A percentile compares a stretch with the other conserved stretches of the same genome.
Conservation (phyloP, 2,113 vertebrate species). For the Delphinapterus leucas region DNA sequence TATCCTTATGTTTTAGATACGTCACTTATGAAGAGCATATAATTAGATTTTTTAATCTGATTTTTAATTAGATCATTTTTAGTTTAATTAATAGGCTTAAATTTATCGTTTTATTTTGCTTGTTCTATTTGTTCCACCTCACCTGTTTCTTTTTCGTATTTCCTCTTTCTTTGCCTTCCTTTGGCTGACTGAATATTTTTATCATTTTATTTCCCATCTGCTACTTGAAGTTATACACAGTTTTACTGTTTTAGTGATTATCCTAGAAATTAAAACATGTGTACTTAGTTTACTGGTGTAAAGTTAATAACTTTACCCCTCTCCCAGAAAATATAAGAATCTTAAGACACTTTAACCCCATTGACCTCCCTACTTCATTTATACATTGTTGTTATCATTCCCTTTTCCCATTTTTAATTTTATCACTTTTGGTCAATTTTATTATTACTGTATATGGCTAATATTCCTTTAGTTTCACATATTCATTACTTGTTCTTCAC, state of each 20-base stretch:
- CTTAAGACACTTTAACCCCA: neutral
- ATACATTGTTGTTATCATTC: neutral
- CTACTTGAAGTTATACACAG: neutral
- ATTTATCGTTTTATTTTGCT: neutral
- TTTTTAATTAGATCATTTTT: slow-evolving; percentile 14
- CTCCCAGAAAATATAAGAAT: neutral
- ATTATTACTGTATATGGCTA: neutral
- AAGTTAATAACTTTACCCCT: neutral
- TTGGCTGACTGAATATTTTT: neutral
- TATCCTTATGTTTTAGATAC: neutral
- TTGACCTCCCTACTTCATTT: neutral
- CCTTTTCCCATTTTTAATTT: neutral
- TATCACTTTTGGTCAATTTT: neutral
- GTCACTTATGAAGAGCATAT: neutral
- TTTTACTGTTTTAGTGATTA: neutral
- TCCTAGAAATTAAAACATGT: neutral
- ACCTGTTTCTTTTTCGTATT: neutral
- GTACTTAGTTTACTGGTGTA: slow-evolving; percentile 2
- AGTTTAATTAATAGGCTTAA: neutral
- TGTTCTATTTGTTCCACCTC: neutral
- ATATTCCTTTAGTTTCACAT: neutral
- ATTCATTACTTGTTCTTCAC: neutral
- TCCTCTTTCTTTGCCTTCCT: neutral
- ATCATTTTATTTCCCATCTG: neutral
- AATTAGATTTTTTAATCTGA: neutral